A percentile compares a stretch with the other conserved stretches of the same genome.
These are phyloP conservation scores for Eupithecia abbreviata DNA, from an alignment of 2,888 invertebrate species.

Conservation along the genomic window DNA sequence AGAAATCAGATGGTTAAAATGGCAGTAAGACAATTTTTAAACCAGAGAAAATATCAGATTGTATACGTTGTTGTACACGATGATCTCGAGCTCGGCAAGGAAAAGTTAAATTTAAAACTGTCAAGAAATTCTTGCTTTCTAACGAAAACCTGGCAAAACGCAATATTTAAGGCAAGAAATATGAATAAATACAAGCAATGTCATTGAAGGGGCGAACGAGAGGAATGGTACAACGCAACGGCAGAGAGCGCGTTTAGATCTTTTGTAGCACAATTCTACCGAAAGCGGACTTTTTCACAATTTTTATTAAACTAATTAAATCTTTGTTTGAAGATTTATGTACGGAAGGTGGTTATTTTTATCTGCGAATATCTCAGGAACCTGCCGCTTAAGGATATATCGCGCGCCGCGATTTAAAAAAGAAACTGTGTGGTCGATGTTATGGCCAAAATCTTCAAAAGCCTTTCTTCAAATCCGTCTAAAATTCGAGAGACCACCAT, in stretches of 20 bases:
- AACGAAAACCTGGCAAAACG: background rate
- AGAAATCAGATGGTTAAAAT: background rate
- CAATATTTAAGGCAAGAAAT: background rate
- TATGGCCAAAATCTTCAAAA: too few species aligned
- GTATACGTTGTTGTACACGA: background rate
- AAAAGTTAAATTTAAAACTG: background rate
- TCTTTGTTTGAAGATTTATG: too few species aligned
- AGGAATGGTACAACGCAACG: background rate
- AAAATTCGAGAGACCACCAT: too few species aligned
- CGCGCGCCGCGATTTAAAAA: too few species aligned
- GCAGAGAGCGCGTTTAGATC: constrained; percentile 32
- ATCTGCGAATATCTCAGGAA: too few species aligned
- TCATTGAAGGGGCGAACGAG: background rate
- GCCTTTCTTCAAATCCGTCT: too few species aligned
- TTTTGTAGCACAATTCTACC: constrained; percentile 20
- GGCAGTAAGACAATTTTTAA: background rate
- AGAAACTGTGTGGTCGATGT: too few species aligned
- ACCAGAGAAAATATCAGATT: background rate
- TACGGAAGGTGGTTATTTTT: too few species aligned
- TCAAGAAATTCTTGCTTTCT: background rate
- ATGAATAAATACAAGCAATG: background rate
- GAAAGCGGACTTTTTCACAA: background rate
- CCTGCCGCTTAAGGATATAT: too few species aligned
- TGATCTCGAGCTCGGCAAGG: background rate
- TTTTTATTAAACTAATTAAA: background rate